Conservation (phyloP, 2,797 vertebrate genomes). For the Numenius phaeopus region DNA sequence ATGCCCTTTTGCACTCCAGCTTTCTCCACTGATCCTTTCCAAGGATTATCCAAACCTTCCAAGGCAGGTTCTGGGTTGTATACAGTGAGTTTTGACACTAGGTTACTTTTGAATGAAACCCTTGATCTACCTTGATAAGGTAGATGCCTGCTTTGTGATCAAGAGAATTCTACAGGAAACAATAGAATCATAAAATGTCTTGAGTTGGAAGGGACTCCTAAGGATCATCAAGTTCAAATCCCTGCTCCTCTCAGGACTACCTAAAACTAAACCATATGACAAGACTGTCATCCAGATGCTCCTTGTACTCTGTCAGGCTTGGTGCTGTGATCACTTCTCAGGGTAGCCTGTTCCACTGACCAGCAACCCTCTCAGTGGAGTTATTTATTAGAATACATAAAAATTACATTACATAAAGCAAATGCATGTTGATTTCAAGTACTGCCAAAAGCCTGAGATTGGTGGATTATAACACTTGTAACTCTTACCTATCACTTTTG, state of each 20-base stretch:
- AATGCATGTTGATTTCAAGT: background rate
- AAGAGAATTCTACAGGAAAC: background rate
- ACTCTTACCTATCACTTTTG: background rate
- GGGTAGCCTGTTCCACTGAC: background rate
- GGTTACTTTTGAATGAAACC: background rate
- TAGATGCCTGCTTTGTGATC: background rate
- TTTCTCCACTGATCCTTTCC: background rate
- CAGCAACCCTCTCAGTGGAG: accelerated
- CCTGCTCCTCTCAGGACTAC: background rate
- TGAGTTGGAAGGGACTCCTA: background rate
- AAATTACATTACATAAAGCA: background rate
- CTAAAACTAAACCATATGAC: background rate
- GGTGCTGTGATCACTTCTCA: background rate
- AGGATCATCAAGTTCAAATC: background rate
- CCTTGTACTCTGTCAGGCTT: background rate
- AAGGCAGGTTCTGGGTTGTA: background rate
- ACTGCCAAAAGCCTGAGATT: background rate
- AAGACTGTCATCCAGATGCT: accelerated
- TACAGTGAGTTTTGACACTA: background rate
- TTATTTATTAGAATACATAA: background rate
- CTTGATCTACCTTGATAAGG: background rate
- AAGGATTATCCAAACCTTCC: background rate
- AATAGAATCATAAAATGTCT: background rate
- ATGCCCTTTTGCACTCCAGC: background rate
- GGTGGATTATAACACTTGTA: background rate